Percentiles rank a stretch among this genome's conserved stretches.
Conservation (phyloP, 2,888 invertebrate species). For the Sarcophaga variegata region DNA sequence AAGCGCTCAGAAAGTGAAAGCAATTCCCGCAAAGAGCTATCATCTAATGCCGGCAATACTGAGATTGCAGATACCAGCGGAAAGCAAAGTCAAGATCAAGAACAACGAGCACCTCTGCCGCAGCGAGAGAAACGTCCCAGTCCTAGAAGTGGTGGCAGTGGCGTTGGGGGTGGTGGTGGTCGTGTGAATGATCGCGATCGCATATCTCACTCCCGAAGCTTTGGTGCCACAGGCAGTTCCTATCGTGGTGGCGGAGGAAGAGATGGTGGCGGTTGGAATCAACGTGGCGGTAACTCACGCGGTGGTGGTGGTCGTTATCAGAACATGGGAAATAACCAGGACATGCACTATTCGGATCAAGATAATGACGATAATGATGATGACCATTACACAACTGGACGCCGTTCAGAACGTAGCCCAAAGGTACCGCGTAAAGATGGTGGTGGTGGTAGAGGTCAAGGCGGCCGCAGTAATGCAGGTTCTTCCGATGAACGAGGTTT, state of each 20-base stretch:
- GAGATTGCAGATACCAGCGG: slow-evolving; percentile 50
- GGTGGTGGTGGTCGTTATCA: slow-evolving; percentile 74
- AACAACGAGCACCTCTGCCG: slow-evolving; percentile 60
- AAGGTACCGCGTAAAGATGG: slow-evolving; percentile 74
- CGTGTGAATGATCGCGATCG: slow-evolving; percentile 71
- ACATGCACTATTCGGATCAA: slow-evolving; percentile 82
- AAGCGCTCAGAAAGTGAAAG: slow-evolving; percentile 55
- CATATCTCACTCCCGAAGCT: slow-evolving; percentile 77
- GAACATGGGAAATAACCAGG: slow-evolving; percentile 68
- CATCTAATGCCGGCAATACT: slow-evolving; percentile 36
- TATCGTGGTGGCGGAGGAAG: slow-evolving; percentile 83
- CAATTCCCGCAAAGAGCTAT: slow-evolving; percentile 61
- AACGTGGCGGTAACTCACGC: slow-evolving; percentile 80
- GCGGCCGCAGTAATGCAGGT: slow-evolving; percentile 65
- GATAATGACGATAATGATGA: slow-evolving; percentile 88
- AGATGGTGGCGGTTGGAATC: slow-evolving; percentile 78
- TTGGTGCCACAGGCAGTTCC: slow-evolving; percentile 81
- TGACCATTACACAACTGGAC: slow-evolving; percentile 84
- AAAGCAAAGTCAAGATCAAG: slow-evolving; percentile 48
- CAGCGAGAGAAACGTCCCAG: slow-evolving; percentile 76
- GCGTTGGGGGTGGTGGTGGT: slow-evolving; percentile 58
- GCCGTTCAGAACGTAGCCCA: slow-evolving; percentile 84
- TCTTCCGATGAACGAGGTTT: slow-evolving; percentile 85
- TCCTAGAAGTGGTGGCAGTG: slow-evolving; percentile 80
- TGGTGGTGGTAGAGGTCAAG: slow-evolving; percentile 66